Base-by-base conservation (phyloP, 1,140 invertebrate species). In the Lasioglossum albipes region DNA sequence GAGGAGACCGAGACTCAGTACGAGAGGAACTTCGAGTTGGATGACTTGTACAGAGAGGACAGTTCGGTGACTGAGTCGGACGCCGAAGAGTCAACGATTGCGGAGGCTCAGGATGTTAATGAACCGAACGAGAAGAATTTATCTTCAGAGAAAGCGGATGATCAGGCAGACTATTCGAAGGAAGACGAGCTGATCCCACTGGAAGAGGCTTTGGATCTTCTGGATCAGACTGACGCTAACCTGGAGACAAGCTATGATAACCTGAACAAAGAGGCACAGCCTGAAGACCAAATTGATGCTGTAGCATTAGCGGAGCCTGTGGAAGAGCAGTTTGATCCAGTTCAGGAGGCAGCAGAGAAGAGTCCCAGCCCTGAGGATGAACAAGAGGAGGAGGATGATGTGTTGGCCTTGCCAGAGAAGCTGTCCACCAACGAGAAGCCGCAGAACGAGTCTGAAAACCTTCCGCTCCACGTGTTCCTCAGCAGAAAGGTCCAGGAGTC, bases 401-500 rank as follows among this genome's bases (percentile, higher is more conserved):
- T 84, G 10, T 36, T 75, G 4, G 72, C 78, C 1, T 79, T 93
- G 2, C 93, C 93, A 6, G 93, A 93, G 45, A 93, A 93, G 70
- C 66, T 93, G 0, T 86, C 88, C 0, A 88, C 88, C 20, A 93
- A 93, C 7, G 90, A 92, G 16, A 93, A 93, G 71, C 92, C 91
- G 0, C 75, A 89, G 36, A 89, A 88, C 0, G 87, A 89, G 31
- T 90, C 91, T 0, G 93, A 93, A 2, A 93, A 93, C 89, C 79
- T 93, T 7, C 92, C 93, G 0, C 85, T 93, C 7, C 93, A 93
- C 12, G 91, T 93, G 0, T 93, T 93, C 45, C 80, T 93, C 1
- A 93, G 91, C 22, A 89, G 93, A 16, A 93, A 93, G 71, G 93
- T 93, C 0, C 93, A 93, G 49, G 92, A 93, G 41, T 93, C 92